Base-by-base conservation (phyloP, 1,140 invertebrate genomes). In the Drosophila obscura region DNA sequence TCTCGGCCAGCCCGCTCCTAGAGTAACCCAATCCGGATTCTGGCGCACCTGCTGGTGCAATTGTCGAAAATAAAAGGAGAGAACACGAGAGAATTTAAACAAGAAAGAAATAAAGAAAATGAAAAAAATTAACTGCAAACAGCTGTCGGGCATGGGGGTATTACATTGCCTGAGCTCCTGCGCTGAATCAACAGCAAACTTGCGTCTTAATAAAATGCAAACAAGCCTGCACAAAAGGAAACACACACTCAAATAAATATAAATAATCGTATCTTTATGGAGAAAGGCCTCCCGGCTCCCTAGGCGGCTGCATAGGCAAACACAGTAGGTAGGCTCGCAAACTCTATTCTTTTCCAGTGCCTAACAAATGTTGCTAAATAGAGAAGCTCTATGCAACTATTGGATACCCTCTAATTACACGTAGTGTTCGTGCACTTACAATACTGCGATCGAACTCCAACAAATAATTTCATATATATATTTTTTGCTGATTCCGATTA, bases 181-280 rank as follows among this genome's bases (percentile, higher is more conserved):
- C 51, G 62, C 52, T 82, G 58, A 49, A 49, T 79, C 72, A 78
- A 83, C 75, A 83, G 43, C 26, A 41, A 51, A 74, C 73, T 55
- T 68, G 73, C 63, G 55, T 39, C 56, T 76, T 76, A 75, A 76
- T 57, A 76, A 76, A 76, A 75, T 67, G 61, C 80, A 78, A 83
- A 83, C 71, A 75, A 43, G 57, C 61, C 53, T 78, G 71, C 79
- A 82, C 55, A 46, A 39, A 63, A 57, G 58, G 8, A 49, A 56
- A 39, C 35, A 39, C 35, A 9, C 31, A 13, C 35, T 39, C 35
- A 39, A 39, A 13, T 39, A 57, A 67, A 55, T 69, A 61, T 24
- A 71, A 62, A 49, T 48, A 57, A 56, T 44, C 28, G 4, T 46
- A 53, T 28, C 60, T 58, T 41, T 77, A 26, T 61, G 51, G 44